These are phyloP conservation scores for Axinella damicornis DNA, from an alignment of 37 sponge, comb jelly and placozoan species.

Conservation along the genomic window DNA sequence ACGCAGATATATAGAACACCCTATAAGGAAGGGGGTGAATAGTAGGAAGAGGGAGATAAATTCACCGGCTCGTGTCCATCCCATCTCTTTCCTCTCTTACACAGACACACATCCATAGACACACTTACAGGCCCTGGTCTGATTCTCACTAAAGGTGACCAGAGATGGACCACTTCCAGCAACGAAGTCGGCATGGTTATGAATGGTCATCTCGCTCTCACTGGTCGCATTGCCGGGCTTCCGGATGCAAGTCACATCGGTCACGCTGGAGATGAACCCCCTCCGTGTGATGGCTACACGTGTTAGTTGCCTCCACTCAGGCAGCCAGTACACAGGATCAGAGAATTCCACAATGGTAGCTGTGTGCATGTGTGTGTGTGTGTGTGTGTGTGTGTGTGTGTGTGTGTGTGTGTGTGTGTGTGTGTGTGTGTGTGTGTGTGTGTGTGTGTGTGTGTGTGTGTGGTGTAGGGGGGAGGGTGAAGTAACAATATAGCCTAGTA, in stretches of 20 bases:
- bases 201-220: too few relatives aligned
- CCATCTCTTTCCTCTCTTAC: not conserved
- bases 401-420: not conserved
- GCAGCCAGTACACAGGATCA: not conserved
- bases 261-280: not conserved
- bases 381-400: not conserved
- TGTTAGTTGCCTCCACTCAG: not conserved
- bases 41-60: too few relatives aligned
- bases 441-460: not conserved
- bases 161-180: not conserved
- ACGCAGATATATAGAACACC: slow-evolving; percentile 3
- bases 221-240: slow-evolving; percentile 4
- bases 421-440: not conserved
- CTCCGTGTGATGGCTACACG: not conserved
- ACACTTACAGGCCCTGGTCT: not conserved
- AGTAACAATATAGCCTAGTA: too few relatives aligned
- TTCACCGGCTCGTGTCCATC: too few relatives aligned
- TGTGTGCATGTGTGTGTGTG: not conserved
- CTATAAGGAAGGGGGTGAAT: slow-evolving; percentile 5
- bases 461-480: not conserved
- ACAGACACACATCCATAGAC: not conserved
- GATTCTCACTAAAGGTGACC: not conserved
- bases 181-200: not conserved
- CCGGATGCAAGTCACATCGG: not conserved
- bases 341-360: slow-evolving; percentile 24